Evolutionary conservation across 1,140 invertebrate species (phyloP), one percentile per base, ranked within the genome.

Genomic region (Magallana gigas): DNA sequence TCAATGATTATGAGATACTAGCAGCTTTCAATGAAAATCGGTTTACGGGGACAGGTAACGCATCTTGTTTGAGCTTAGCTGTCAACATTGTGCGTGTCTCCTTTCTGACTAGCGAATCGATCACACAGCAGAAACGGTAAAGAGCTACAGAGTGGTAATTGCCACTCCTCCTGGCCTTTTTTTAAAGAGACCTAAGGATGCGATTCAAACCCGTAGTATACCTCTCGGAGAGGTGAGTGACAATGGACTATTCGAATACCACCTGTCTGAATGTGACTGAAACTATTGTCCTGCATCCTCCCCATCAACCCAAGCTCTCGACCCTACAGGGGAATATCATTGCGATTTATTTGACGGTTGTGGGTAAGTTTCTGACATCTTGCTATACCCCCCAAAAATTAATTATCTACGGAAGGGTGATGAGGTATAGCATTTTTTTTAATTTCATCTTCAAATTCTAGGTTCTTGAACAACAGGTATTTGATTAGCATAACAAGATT

Each of bases 181-280:
- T 76, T 48, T 23, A 23, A 29, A 76, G 12, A 23, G 68, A 76
- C 23, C 23, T 76, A 23, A 48, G 14, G 8, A 76, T 29, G 23
- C 8, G 23, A 29, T 36, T 1, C 9, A 76, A 9, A 76, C 8
- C 36, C 68, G 12, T 29, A 76, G 8, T 29, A 48, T 48, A 48
- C 36, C 2, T 9, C 68, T 18, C 36, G 18, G 36, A 2, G 23
- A 76, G 23, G 8, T 16, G 18, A 29, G 68, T 76, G 11, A 76
- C 36, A 76, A 76, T 23, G 68, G 68, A 76, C 68, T 76, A 76
- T 76, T 76, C 23, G 8, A 76, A 76, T 12, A 76, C 8, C 36
- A 76, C 68, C 8, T 76, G 68, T 18, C 0, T 12, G 36, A 76
- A 76, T 76, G 68, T 18, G 23, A 76, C 68, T 9, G 68, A 76